Evolutionary conservation across 2,888 invertebrate species (phyloP).

Genomic region (Aelia acuminata): DNA sequence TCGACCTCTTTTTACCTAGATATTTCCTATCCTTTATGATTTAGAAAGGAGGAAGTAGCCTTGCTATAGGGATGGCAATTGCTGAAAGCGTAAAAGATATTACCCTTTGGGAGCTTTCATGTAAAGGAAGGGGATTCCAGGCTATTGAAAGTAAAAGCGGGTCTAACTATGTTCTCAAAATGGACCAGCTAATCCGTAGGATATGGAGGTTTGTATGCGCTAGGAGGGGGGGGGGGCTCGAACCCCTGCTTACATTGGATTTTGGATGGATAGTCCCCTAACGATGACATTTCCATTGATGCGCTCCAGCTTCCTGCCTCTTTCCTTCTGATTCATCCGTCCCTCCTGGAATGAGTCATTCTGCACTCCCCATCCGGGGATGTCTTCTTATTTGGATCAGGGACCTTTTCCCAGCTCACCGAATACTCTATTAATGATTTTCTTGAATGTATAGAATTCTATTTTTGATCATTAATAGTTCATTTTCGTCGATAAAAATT

Average conservation of each 20-base stretch:
- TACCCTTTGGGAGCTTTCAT: neutral
- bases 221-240: neutral
- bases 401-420: neutral
- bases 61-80: neutral
- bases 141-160: conserved; percentile 40
- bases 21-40: neutral
- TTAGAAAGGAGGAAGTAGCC: conserved; percentile 10
- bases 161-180: conserved; percentile 12
- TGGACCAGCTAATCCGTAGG: neutral
- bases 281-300: conserved; percentile 29
- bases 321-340: conserved; percentile 29
- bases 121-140: neutral
- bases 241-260: conserved; percentile 6
- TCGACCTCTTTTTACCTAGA: neutral
- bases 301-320: neutral
- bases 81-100: conserved; percentile 13
- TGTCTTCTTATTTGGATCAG: neutral
- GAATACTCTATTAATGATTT: neutral
- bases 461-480: too few relatives aligned
- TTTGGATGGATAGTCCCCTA: neutral
- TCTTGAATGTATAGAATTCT: too few relatives aligned
- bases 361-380: neutral
- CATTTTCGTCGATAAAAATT: too few relatives aligned
- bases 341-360: conserved; percentile 8
- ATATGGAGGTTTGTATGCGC: neutral